phyloP scores from a whole-genome alignment of 2,113 vertebrate genomes.

The Anthoscopus minutus region DNA sequence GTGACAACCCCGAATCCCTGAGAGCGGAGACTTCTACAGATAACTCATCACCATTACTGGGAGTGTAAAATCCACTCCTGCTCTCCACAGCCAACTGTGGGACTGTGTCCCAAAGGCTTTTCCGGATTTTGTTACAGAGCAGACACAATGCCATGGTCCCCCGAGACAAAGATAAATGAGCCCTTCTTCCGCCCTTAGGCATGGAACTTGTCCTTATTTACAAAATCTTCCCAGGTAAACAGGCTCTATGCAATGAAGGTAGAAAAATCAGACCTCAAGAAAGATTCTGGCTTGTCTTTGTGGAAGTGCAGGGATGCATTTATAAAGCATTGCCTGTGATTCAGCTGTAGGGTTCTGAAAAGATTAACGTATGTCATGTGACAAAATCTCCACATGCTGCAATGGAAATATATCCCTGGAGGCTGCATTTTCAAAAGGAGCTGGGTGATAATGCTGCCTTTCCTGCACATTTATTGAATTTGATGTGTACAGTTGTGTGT shows the following conservation, averaged over 20 bases:
- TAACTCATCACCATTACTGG: not conserved
- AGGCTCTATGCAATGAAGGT: not conserved
- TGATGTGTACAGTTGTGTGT: slow-evolving; percentile 40
- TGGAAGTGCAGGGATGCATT: not conserved
- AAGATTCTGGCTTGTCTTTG: not conserved
- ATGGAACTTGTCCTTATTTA: slow-evolving; percentile 15
- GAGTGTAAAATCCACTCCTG: not conserved
- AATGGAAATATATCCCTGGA: slow-evolving; percentile 56
- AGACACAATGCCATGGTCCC: slow-evolving; percentile 11
- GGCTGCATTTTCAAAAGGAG: slow-evolving; percentile 52
- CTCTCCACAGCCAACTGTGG: not conserved
- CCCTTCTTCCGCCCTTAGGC: not conserved
- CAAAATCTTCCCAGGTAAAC: not conserved
- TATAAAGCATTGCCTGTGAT: not conserved
- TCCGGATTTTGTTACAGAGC: slow-evolving; percentile 16
- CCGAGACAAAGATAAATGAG: not conserved
- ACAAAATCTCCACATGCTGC: slow-evolving; percentile 61
- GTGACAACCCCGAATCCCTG: not conserved
- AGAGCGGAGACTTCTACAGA: not conserved
- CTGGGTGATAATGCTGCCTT: slow-evolving; percentile 60
- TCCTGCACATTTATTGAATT: slow-evolving; percentile 52
- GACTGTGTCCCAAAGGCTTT: not conserved
- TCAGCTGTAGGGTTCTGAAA: slow-evolving; percentile 45
- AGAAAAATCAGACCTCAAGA: not conserved
- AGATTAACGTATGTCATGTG: slow-evolving; percentile 61